These are phyloP conservation scores for Panthera tigris DNA, from an alignment of 2,113 vertebrate species.

Conservation along the genomic window DNA sequence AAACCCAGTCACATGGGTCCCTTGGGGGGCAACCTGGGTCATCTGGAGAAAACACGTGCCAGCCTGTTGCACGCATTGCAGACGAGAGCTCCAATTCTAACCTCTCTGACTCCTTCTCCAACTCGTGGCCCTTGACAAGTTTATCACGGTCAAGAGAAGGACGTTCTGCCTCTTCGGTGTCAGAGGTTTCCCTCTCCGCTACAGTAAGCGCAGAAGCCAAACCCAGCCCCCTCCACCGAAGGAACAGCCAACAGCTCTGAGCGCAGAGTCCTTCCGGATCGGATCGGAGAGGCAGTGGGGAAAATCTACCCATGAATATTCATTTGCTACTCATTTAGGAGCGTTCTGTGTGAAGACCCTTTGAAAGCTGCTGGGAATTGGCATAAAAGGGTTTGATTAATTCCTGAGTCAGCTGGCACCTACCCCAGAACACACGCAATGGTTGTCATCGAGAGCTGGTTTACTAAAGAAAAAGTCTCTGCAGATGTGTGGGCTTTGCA, in stretches of 20 bases:
- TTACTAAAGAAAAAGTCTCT: slow-evolving; percentile 13
- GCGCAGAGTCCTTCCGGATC: not conserved
- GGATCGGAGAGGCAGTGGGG: not conserved
- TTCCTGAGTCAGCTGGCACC: slow-evolving; percentile 61
- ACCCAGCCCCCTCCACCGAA: not conserved
- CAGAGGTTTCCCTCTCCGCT: not conserved
- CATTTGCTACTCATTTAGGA: slow-evolving; percentile 13
- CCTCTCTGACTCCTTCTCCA: not conserved
- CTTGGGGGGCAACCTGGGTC: not conserved
- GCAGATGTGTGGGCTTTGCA: slow-evolving; percentile 53
- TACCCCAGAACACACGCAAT: slow-evolving; percentile 24
- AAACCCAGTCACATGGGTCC: not conserved
- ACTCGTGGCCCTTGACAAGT: not conserved
- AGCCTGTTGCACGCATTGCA: not conserved
- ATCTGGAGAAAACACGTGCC: not conserved
- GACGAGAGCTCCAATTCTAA: not conserved
- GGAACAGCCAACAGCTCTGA: not conserved
- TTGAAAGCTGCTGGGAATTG: slow-evolving; percentile 49
- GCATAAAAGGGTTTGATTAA: slow-evolving; percentile 68
- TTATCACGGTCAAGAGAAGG: not conserved
- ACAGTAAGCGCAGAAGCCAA: not conserved
- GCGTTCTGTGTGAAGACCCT: slow-evolving; percentile 49
- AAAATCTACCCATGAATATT: slow-evolving; percentile 51
- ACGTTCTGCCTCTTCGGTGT: not conserved
- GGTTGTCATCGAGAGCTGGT: slow-evolving; percentile 62